Percentiles rank a stretch among this genome's conserved stretches.
Evolutionary conservation across 2,888 invertebrate species (phyloP).

Genomic region (Orchesellides sinensis): DNA sequence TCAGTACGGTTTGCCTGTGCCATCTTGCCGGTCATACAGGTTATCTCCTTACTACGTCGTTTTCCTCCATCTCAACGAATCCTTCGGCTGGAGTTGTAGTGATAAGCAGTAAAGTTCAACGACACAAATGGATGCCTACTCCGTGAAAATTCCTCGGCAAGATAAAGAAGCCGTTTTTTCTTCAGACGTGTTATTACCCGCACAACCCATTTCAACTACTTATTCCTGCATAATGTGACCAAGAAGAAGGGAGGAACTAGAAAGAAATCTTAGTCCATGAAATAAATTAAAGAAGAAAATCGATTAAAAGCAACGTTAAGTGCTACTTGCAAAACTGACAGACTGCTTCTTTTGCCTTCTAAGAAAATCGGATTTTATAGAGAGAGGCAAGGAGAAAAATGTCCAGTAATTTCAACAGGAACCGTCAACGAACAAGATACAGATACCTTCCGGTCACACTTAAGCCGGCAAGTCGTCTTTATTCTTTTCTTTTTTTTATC

Average conservation of each 20-base stretch:
- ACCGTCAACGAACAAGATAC: slow-evolving; percentile 73
- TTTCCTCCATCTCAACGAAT: slow-evolving; percentile 1
- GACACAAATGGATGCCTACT: slow-evolving; percentile 36
- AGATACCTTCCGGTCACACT: slow-evolving; percentile 74
- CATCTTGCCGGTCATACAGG: background rate
- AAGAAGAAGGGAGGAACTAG: slow-evolving; percentile 9
- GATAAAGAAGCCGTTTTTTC: background rate
- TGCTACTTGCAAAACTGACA: slow-evolving; percentile 30
- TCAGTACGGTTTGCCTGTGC: too few relatives aligned
- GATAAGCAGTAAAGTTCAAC: slow-evolving; percentile 44
- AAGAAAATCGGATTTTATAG: background rate
- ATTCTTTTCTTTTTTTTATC: background rate
- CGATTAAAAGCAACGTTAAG: slow-evolving; percentile 7
- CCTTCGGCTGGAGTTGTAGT: background rate
- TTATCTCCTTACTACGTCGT: background rate
- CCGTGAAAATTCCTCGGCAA: background rate
- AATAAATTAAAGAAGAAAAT: slow-evolving; percentile 18
- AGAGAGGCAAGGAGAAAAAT: slow-evolving; percentile 33
- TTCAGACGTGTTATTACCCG: slow-evolving; percentile 15
- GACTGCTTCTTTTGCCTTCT: slow-evolving; percentile 19
- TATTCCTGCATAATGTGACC: slow-evolving; percentile 42
- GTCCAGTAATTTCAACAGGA: slow-evolving; percentile 67
- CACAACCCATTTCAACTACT: slow-evolving; percentile 30
- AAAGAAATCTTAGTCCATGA: slow-evolving; percentile 37
- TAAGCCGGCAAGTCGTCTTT: slow-evolving; percentile 73